Evolutionary conservation across 2,888 invertebrate species (phyloP).

Genomic region (Apamea anceps): DNA sequence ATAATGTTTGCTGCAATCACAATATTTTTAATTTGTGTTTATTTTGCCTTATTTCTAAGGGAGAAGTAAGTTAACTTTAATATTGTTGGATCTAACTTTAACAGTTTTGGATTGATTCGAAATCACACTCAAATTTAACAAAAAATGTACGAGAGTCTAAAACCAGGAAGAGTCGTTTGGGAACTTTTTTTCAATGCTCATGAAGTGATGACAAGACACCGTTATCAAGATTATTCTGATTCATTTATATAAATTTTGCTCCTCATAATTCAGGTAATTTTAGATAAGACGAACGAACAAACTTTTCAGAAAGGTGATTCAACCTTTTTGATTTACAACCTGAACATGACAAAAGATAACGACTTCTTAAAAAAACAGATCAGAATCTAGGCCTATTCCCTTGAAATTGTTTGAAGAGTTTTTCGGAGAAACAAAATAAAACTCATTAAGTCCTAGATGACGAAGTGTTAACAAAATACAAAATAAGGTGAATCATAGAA

Average conservation of each 20-base stretch:
- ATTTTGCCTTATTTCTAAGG: background rate
- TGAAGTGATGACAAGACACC: background rate
- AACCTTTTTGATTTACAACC: conserved; percentile 14
- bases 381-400: background rate
- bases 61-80: background rate
- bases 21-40: background rate
- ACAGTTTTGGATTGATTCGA: background rate
- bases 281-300: conserved; percentile 11
- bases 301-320: conserved; percentile 32
- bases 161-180: background rate
- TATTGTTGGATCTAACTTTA: too few species aligned
- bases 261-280: conserved; percentile 3
- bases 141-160: background rate
- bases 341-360: conserved; percentile 20
- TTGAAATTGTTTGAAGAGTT: conserved; percentile 21
- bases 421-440: conserved; percentile 27
- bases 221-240: background rate
- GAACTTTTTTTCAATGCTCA: background rate
- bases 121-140: background rate
- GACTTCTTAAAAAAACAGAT: background rate
- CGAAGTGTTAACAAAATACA: conserved; percentile 24
- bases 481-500: conserved; percentile 31
- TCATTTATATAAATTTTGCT: background rate
- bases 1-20: conserved; percentile 2
- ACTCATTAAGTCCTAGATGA: background rate